Percentiles rank a stretch among this genome's conserved stretches.
Evolutionary conservation across 2,797 vertebrate species (phyloP).

Genomic region (Karalla daura): DNA sequence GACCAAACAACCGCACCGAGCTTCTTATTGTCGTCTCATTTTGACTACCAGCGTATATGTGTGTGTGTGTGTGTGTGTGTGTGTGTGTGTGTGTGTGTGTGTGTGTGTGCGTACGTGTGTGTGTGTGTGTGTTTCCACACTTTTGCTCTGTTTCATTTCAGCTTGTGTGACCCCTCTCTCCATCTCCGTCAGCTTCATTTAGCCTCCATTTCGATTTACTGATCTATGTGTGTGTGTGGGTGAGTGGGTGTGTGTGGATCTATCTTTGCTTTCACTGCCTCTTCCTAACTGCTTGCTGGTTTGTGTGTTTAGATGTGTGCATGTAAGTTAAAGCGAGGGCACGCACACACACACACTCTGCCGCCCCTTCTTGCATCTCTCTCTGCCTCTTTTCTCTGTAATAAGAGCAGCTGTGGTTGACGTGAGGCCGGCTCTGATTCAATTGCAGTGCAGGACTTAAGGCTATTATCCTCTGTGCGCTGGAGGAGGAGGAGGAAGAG

Average conservation of each 20-base stretch:
- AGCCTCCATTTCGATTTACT: constrained; percentile 16
- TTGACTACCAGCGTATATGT: constrained; percentile 34
- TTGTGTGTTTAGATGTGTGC: constrained; percentile 14
- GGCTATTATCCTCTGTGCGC: constrained; percentile 70
- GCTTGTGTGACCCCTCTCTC: constrained; percentile 35
- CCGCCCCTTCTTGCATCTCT: constrained; percentile 40
- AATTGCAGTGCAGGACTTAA: constrained; percentile 77
- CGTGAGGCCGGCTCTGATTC: constrained; percentile 75
- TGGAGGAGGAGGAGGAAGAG: too few species aligned
- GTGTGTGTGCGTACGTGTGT: background rate
- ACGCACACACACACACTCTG: constrained; percentile 15
- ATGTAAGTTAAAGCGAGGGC: constrained; percentile 22
- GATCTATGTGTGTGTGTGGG: background rate
- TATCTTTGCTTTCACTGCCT: constrained; percentile 23
- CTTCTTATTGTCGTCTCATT: constrained; percentile 56
- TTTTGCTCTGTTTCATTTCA: constrained; percentile 28
- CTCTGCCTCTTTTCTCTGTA: constrained; percentile 69
- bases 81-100: background rate
- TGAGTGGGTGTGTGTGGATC: background rate
- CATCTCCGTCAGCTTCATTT: constrained; percentile 33
- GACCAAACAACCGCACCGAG: constrained; percentile 39
- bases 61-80: background rate
- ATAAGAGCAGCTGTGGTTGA: constrained; percentile 83
- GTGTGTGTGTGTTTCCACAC: background rate
- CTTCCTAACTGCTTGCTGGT: constrained; percentile 39